Evolutionary conservation across 2,888 invertebrate species (phyloP), one percentile per base, ranked within the genome.

Genomic region (Heterodera filipjevi): DNA sequence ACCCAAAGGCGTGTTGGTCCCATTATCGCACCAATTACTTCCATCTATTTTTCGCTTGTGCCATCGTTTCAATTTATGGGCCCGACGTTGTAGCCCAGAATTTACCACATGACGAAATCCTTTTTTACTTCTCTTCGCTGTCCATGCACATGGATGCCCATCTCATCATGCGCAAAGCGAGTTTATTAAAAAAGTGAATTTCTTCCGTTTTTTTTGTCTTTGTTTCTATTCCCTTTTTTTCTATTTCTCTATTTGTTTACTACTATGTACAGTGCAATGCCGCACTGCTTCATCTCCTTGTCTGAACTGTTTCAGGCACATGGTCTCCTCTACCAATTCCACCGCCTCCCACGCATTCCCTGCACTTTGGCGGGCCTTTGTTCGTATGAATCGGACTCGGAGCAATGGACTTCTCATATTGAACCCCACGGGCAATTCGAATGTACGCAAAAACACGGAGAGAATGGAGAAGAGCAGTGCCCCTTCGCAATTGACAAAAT

Each of bases 121-220:
- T 97, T 76, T 91, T 96, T 79, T 95, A 96, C 90, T 97, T 97
- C 90, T 95, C 95, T 89, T 95, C 95, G 16, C 91, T 97, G 84
- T 95, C 96, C 33, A 95, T 95, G 94, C 96, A 96, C 90, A 97
- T 97, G 96, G 95, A 96, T 89, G 96, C 95, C 0, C 93, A 93
- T 68, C 91, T 95, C 30, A 95, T 96, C 79, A 91, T 96, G 49
- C 92, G 94, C 82, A 96, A 96, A 91, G 92, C 92, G 35, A n/a
- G 59, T 14, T 12, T 12, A 3, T 2, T 3, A 22, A 46, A 22
- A 2, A 35, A 46, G 14, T 14, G 22, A 77, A 77, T 14, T 77
- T 32, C n/a, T 22, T 19, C 39, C 33, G 14, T 5, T 3, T 5
- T 22, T 71, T 71, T 33, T 16, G 3, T 49, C 46, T 66, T 66